Evolutionary conservation across 2,113 vertebrate genomes (phyloP), one percentile per base, ranked within the genome.

Genomic region (Numenius arquata): DNA sequence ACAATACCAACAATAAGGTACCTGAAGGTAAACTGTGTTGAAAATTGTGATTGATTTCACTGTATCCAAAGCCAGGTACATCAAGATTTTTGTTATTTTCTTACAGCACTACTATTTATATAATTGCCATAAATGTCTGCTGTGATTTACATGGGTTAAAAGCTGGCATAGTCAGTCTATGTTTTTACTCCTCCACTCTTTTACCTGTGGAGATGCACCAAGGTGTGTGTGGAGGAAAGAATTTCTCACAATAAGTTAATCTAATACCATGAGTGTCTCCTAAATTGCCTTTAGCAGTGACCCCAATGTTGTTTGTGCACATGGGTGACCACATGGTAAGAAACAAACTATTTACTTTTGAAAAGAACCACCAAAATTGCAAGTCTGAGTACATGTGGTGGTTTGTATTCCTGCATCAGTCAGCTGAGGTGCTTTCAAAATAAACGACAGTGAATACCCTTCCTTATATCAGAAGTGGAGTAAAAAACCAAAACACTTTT

Each of bases 251-350:
- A 4, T 9, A 48, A 62, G 83, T 41, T 4, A 55, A 58, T 79
- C 4, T 41, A 18, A 41, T 26, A 48, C 14, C 27, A 27, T 18
- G 19, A 43, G 29, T n/a, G 12, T 78, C 52, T 89, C 52, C 20
- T 47, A 34, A 90, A 52, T 22, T 66, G 20, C 41, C 17, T 61
- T 89, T 36, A 41, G 16, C 0, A 0, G 13, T 34, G 30, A 40
- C 7, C 9, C 20, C 15, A 32, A 8, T 15, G 5, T 59, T 30
- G 47, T 56, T 52, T 86, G 36, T 84, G 41, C 29, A 47, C 4
- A 1, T 18, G 8, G 18, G 27, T 77, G 65, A 36, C 36, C 10
- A 3, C 5, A 26, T n/a, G 15, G 14, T 56, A 61, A 53, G 12
- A 82, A 75, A 75, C 14, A 56, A 91, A 63, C 9, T 56, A 36